Conservation (phyloP, 2,888 invertebrate species). For the Eurytoma adleriae region DNA sequence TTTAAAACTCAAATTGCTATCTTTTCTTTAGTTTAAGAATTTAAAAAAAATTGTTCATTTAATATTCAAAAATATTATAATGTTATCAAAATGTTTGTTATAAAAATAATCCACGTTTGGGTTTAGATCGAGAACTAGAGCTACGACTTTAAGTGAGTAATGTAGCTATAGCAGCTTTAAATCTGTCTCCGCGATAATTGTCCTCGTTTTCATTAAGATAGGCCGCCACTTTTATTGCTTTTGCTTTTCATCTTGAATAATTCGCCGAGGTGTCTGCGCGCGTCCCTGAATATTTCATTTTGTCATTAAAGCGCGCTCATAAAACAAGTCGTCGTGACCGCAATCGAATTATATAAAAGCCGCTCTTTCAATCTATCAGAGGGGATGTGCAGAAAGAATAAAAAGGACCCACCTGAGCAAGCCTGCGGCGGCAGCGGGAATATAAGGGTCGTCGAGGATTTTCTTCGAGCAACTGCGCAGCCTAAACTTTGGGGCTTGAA, state of each 20-base stretch:
- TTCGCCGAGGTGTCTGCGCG: not conserved
- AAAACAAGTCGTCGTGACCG: not conserved
- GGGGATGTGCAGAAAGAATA: not conserved
- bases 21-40: too few species aligned
- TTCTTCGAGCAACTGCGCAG: conserved; percentile 94
- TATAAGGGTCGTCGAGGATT: conserved; percentile 95
- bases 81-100: too few species aligned
- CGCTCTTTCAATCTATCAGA: not conserved
- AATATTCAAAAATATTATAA: too few species aligned
- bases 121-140: too few species aligned
- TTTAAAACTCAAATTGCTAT: too few species aligned
- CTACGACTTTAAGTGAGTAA: too few species aligned
- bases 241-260: conserved; percentile 8
- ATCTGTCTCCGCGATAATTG: not conserved
- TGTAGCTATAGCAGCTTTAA: not conserved
- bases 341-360: not conserved
- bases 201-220: not conserved
- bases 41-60: too few species aligned
- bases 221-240: not conserved
- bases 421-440: conserved; percentile 96
- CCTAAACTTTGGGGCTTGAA: conserved; percentile 97
- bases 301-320: conserved; percentile 29
- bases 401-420: conserved; percentile 86
- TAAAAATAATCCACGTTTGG: too few species aligned
- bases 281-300: conserved; percentile 26